A percentile compares a stretch with the other conserved stretches of the same genome.
These are phyloP conservation scores for Drosophila willistoni DNA, from an alignment of 1,140 invertebrate species.

Conservation along the genomic window DNA sequence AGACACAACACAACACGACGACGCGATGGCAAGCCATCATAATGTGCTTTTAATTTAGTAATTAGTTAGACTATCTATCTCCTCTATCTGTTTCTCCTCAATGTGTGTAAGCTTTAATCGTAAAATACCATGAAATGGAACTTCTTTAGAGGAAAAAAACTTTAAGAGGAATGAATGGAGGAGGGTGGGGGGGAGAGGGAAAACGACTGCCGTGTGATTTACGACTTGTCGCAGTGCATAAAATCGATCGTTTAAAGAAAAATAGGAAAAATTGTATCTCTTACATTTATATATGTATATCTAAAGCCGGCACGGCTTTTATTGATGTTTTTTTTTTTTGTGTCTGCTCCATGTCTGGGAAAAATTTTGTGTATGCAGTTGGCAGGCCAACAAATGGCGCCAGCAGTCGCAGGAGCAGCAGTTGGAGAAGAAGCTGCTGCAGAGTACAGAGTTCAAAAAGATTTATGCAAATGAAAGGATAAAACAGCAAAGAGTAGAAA, in stretches of 20 bases:
- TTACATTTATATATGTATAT: constrained; percentile 34
- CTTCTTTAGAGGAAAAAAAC: no score
- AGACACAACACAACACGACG: no score
- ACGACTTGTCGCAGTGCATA: constrained; percentile 71
- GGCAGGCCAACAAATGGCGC: constrained; percentile 41
- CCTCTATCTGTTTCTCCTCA: constrained; percentile 20
- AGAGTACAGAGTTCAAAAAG: neutral
- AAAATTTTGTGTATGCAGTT: constrained; percentile 53
- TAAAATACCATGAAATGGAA: constrained; percentile 58
- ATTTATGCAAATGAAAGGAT: constrained; percentile 21
- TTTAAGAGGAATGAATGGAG: constrained; percentile 3
- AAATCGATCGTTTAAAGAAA: constrained; percentile 73
- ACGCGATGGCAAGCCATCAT: constrained; percentile 1
- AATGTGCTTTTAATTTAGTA: constrained; percentile 76
- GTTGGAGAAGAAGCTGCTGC: no score
- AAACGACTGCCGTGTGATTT: constrained; percentile 65
- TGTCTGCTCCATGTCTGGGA: constrained; percentile 71
- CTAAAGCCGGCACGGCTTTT: constrained; percentile 63
- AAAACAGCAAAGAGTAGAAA: neutral
- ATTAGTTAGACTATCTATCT: constrained; percentile 46
- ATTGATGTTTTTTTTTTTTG: constrained; percentile 70
- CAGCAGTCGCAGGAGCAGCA: constrained; percentile 27
- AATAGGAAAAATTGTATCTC: constrained; percentile 36
- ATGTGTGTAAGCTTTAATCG: constrained; percentile 39
- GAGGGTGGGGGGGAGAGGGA: neutral